Conservation (phyloP, 2,113 vertebrate species). For the Todiramphus saurophagus region DNA sequence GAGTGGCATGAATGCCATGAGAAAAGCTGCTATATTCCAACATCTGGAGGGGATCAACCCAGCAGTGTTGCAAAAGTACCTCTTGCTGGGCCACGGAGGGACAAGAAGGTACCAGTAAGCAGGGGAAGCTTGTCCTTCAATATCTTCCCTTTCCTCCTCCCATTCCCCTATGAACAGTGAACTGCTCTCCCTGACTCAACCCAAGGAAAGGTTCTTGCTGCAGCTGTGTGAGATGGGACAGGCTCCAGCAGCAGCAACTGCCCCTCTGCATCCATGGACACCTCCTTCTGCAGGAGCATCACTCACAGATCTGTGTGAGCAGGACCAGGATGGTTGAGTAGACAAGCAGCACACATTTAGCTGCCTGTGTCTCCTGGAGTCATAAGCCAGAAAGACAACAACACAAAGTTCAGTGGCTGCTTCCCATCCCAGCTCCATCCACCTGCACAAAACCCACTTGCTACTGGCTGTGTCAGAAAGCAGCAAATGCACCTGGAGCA, state of each 20-base stretch:
- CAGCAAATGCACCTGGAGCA: neutral
- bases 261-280: neutral
- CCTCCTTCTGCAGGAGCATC: neutral
- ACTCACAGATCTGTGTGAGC: neutral
- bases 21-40: neutral
- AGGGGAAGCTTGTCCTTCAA: neutral
- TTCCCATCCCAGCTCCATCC: neutral
- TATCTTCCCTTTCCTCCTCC: neutral
- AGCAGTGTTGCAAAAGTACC: neutral
- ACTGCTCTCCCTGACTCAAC: neutral
- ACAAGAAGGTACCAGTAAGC: neutral
- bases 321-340: neutral
- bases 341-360: neutral
- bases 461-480: neutral
- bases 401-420: neutral
- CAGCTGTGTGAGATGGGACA: neutral
- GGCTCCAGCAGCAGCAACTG: neutral
- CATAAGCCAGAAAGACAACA: neutral
- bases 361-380: rapidly evolving
- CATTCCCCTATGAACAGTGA: neutral
- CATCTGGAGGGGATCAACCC: neutral
- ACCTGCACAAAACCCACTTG: neutral
- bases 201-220: neutral
- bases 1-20: neutral
- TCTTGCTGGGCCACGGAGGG: rapidly evolving